Percentiles rank a stretch among this genome's conserved stretches.
These are phyloP conservation scores for Schlechtendalia chinensis DNA, from an alignment of 1,140 invertebrate genomes.

Conservation along the genomic window DNA sequence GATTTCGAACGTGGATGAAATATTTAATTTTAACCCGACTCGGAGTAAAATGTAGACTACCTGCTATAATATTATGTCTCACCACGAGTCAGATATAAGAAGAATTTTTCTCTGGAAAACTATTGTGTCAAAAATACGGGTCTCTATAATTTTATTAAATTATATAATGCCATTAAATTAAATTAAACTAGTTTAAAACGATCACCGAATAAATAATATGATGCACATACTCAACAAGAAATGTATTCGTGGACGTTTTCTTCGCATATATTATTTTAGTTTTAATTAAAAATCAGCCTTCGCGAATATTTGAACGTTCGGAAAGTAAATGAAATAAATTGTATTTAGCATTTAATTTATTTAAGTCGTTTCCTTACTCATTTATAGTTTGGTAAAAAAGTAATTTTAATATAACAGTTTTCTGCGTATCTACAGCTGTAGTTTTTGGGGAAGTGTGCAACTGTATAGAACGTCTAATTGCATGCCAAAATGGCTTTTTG, in stretches of 20 bases:
- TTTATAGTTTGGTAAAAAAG: conserved; percentile 22
- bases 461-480: not conserved
- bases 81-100: not conserved
- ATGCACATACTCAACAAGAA: conserved; percentile 19
- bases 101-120: not conserved
- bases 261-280: not conserved
- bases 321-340: conserved; percentile 13
- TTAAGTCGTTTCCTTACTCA: not conserved
- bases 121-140: not conserved
- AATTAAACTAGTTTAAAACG: not conserved
- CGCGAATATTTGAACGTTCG: not conserved
- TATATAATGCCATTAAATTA: not conserved
- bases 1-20: not conserved
- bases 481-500: not conserved
- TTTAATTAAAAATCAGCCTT: conserved; percentile 25
- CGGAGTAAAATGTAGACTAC: too few species aligned
- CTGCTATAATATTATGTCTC: too few species aligned
- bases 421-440: not conserved
- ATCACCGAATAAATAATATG: not conserved
- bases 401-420: not conserved
- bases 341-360: conserved; percentile 22
- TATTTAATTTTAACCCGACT: not conserved
- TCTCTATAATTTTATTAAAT: conserved; percentile 2
- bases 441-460: not conserved
- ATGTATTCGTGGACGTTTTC: not conserved